Conservation (phyloP, 1,140 invertebrate species). For the Scaptomyza montana region DNA sequence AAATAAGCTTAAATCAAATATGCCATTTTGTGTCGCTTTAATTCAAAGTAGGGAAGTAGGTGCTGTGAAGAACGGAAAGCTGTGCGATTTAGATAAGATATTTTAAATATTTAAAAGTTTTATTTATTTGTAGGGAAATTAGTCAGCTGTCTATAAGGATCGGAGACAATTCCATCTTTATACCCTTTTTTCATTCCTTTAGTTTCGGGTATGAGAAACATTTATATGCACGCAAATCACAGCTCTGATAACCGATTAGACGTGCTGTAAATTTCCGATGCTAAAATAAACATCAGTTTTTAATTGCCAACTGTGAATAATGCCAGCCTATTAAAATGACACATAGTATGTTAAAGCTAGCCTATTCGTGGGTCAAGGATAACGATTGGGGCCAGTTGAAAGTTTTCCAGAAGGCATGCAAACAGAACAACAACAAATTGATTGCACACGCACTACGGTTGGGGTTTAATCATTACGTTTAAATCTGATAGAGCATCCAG, state of each 20-base stretch:
- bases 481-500: constrained; percentile 64
- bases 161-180: too few species aligned
- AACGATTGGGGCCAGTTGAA: constrained; percentile 52
- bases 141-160: too few species aligned
- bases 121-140: background rate
- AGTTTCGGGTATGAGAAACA: background rate
- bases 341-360: constrained; percentile 31
- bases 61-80: constrained; percentile 9
- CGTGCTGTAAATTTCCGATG: constrained; percentile 39
- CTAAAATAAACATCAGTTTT: constrained; percentile 16
- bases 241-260: constrained; percentile 3
- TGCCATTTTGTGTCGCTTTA: constrained; percentile 23
- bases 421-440: constrained; percentile 37
- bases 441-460: constrained; percentile 51
- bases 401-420: constrained; percentile 50
- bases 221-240: background rate
- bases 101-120: background rate
- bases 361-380: constrained; percentile 55
- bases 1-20: constrained; percentile 9
- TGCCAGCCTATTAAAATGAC: constrained; percentile 44
- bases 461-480: constrained; percentile 77
- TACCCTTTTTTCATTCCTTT: too few species aligned
- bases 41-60: constrained; percentile 17
- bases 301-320: constrained; percentile 46
- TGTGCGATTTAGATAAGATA: constrained; percentile 22